Conservation (phyloP, 2,797 vertebrate species). For the Rhabdophis nuchalis region DNA sequence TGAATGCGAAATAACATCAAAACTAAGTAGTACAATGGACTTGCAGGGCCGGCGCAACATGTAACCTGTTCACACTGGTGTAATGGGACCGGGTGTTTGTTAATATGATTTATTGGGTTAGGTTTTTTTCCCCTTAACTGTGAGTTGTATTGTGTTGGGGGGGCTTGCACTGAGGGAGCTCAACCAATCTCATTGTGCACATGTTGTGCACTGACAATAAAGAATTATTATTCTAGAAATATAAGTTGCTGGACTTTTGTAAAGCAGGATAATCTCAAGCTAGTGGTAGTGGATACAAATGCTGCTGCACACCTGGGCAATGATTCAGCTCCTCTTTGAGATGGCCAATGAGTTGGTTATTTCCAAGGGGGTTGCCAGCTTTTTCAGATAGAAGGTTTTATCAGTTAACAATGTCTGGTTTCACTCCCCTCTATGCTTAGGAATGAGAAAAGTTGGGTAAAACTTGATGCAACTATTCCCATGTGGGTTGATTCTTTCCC, state of each 20-base stretch:
- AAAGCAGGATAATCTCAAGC: neutral
- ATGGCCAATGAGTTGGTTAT: neutral
- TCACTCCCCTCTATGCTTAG: constrained; percentile 6
- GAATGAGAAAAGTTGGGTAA: constrained; percentile 18
- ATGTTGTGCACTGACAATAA: too few species aligned
- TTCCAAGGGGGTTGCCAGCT: constrained; percentile 25
- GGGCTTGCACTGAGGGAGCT: too few species aligned
- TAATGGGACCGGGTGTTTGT: too few species aligned
- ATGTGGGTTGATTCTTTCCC: constrained; percentile 28
- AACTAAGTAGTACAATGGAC: too few species aligned
- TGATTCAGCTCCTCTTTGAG: constrained; percentile 7
- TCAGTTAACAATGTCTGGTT: neutral
- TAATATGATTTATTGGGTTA: too few species aligned
- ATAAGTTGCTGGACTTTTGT: neutral
- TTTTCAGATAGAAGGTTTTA: neutral
- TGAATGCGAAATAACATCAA: too few species aligned
- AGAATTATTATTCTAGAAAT: neutral
- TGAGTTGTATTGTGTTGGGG: too few species aligned
- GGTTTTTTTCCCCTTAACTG: too few species aligned
- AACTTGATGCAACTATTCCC: constrained; percentile 57
- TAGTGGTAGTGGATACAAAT: too few species aligned
- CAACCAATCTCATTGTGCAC: too few species aligned
- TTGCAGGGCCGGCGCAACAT: too few species aligned
- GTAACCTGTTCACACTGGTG: too few species aligned
- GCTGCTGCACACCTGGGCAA: neutral